phyloP scores from a whole-genome alignment of 2,888 invertebrate genomes.

The Tiliacea aurago region DNA sequence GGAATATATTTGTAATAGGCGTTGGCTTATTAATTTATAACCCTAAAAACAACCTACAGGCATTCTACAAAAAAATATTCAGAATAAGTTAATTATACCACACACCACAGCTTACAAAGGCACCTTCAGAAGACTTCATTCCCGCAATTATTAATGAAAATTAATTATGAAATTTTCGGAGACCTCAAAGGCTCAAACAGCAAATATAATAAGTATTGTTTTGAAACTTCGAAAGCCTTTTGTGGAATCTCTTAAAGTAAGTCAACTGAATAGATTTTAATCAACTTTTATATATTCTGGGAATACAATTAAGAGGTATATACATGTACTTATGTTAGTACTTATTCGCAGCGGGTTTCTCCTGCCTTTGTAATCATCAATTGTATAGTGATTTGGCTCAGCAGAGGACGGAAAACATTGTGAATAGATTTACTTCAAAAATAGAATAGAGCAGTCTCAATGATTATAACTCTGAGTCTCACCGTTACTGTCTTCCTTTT shows the following conservation, averaged over 20 bases:
- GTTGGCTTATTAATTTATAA: not conserved
- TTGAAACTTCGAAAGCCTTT: not conserved
- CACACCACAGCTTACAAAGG: not conserved
- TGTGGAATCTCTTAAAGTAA: not conserved
- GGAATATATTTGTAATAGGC: not conserved
- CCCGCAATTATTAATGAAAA: not conserved
- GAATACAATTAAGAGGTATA: not conserved
- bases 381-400: not conserved
- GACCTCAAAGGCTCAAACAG: not conserved
- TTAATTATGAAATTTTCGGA: constrained; percentile 8
- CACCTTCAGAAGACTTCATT: not conserved
- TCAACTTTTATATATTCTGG: not conserved
- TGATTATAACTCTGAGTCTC: not conserved
- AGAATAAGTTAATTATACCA: not conserved
- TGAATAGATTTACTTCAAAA: not conserved
- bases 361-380: not conserved
- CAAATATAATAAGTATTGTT: not conserved
- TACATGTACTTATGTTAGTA: not conserved
- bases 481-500: not conserved
- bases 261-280: constrained; percentile 1
- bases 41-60: not conserved
- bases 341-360: not conserved
- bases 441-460: not conserved
- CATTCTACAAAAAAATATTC: not conserved
- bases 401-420: not conserved